Percentiles rank a stretch among this genome's conserved stretches.
Evolutionary conservation across 1,140 invertebrate species (phyloP).

Genomic region (Cherax quadricarinatus): DNA sequence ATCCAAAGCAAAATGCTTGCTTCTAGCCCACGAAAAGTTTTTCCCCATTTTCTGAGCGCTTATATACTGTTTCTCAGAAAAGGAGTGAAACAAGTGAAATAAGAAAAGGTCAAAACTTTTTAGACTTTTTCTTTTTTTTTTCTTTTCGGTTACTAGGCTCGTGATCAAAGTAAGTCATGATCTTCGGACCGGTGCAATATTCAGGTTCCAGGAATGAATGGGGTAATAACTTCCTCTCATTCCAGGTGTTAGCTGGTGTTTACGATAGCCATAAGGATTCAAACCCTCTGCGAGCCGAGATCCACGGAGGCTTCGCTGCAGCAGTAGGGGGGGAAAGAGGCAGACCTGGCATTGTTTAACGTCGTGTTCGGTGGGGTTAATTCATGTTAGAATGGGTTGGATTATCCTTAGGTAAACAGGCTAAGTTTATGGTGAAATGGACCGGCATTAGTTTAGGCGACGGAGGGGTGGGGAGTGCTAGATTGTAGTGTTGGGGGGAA

Average conservation of each 20-base stretch:
- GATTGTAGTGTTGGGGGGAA: background rate
- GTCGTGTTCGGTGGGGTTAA: slow-evolving; percentile 44
- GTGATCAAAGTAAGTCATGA: slow-evolving; percentile 40
- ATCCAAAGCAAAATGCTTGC: too few species aligned
- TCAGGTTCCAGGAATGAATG: slow-evolving; percentile 50
- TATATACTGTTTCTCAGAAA: too few species aligned
- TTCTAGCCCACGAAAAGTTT: too few species aligned
- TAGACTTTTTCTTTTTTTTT: background rate
- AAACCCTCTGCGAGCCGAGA: slow-evolving; percentile 32
- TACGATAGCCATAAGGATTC: slow-evolving; percentile 56
- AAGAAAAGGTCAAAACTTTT: too few species aligned
- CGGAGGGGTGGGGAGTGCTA: background rate
- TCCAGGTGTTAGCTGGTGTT: slow-evolving; percentile 49
- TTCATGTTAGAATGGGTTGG: slow-evolving; percentile 38
- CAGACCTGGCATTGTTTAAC: slow-evolving; percentile 39
- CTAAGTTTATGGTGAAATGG: slow-evolving; percentile 27
- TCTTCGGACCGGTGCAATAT: slow-evolving; percentile 41
- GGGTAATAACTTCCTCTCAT: slow-evolving; percentile 47
- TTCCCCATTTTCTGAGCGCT: too few species aligned
- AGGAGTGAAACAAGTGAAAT: too few species aligned
- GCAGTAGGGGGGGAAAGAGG: slow-evolving; percentile 5
- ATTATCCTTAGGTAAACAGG: slow-evolving; percentile 35
- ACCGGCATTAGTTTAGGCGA: slow-evolving; percentile 20
- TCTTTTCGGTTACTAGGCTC: slow-evolving; percentile 11
- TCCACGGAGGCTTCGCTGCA: background rate